Evolutionary conservation across 2,888 invertebrate species (phyloP), one percentile per base, ranked within the genome.

Genomic region (Diplazon laetatorius): DNA sequence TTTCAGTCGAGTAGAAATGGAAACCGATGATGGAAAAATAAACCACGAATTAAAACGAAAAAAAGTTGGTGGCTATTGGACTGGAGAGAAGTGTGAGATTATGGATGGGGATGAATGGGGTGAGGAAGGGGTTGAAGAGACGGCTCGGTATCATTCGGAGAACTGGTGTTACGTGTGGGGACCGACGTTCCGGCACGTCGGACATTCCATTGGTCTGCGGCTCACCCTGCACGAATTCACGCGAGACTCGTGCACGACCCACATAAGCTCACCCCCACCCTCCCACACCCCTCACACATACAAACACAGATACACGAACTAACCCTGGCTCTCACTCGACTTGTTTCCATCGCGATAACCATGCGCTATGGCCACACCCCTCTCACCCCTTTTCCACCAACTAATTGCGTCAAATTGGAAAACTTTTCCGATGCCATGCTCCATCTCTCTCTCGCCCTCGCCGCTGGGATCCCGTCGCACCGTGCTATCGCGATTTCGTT

Each of bases 371-470:
- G 4, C 60, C 82, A 70, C 76, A 80, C 73, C 81, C 78, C 30
- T 30, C 25, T 55, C 55, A 9, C 55, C 55, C 73, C 80, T 70
- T 72, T 78, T 65, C 74, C 76, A 78, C 82, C 83, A 83, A 84
- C 86, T 86, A 87, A 87, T 87, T 87, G 86, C 86, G 82, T 86
- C 83, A 86, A 86, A 87, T 87, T 87, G 85, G 85, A 87, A 86
- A 87, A 86, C 85, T 87, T 86, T 86, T 83, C 78, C 82, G 63
- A 74, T 55, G 62, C 62, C 69, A 76, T 77, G 39, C 52, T 60
- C 65, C 46, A 50, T 20, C 62, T 20, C 30, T 35, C 59, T 16
- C 6, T n/a, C 10, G 10, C 44, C 18, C 44, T 22, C 48, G 12
- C 39, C 16, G 30, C 37, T 12, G 44, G 42, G 6, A 14, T 63